phyloP scores from a whole-genome alignment of 2,113 vertebrate species.

The Paratilapia polleni region DNA sequence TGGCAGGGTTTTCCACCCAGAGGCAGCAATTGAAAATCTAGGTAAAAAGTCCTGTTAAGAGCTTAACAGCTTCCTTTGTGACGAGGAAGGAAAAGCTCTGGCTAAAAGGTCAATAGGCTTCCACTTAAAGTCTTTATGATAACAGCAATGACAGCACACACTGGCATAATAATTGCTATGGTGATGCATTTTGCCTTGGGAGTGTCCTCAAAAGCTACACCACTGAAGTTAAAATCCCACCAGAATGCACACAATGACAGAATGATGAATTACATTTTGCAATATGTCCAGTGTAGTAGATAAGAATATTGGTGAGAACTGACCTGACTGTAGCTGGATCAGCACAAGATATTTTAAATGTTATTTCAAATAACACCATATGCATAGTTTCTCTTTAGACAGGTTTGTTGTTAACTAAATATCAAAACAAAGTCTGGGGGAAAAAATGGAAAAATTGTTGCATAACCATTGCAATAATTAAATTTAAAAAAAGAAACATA shows the following conservation, averaged over 20 bases:
- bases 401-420: neutral
- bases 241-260: neutral
- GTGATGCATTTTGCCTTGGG: neutral
- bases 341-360: neutral
- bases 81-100: constrained; percentile 47
- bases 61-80: constrained; percentile 66
- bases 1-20: constrained; percentile 47
- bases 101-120: constrained; percentile 69
- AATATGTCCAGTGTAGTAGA: neutral
- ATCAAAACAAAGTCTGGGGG: neutral
- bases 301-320: neutral
- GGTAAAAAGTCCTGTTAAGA: constrained; percentile 69
- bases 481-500: neutral
- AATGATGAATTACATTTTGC: neutral
- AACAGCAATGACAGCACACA: constrained; percentile 23
- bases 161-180: constrained; percentile 40
- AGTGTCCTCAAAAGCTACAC: neutral
- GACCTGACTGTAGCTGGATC: too few relatives aligned
- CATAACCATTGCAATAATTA: neutral
- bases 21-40: constrained; percentile 60
- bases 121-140: constrained; percentile 63
- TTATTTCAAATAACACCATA: neutral
- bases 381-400: too few relatives aligned
- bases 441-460: neutral
- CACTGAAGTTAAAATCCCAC: neutral